Conservation (phyloP, 2,113 vertebrate genomes). For the Amphiprion ocellaris region DNA sequence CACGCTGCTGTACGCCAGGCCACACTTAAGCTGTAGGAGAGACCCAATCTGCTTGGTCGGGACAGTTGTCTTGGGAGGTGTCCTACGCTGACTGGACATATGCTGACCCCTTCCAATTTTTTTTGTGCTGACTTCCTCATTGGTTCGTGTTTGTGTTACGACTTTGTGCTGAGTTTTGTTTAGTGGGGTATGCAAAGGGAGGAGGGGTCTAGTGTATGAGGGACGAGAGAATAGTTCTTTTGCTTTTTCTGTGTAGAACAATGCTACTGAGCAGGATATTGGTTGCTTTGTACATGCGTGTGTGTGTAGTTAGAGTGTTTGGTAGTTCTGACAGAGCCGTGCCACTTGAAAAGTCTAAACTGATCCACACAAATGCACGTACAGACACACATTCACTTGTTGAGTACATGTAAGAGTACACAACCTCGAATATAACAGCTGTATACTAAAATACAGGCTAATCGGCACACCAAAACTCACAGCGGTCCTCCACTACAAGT, state of each 20-base stretch:
- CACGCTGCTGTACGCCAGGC: constrained; percentile 39
- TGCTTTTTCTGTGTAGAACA: constrained; percentile 10
- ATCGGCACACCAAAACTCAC: constrained; percentile 6
- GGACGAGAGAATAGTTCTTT: constrained; percentile 3
- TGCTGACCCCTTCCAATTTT: constrained; percentile 79
- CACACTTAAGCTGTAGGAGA: constrained; percentile 46
- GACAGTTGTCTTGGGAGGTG: constrained; percentile 81
- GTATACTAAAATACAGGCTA: neutral
- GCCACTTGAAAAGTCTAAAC: neutral
- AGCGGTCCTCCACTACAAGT: neutral
- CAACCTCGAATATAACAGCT: neutral
- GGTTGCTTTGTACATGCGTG: neutral
- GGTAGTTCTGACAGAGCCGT: neutral
- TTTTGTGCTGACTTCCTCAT: constrained; percentile 82
- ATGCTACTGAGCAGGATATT: neutral
- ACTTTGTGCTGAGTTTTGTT: constrained; percentile 74
- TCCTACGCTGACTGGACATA: constrained; percentile 81
- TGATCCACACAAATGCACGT: neutral
- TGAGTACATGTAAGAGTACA: neutral
- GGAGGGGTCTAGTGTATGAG: constrained; percentile 19
- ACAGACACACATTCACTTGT: constrained; percentile 22
- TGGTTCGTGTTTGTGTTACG: constrained; percentile 72
- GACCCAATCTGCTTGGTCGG: constrained; percentile 73
- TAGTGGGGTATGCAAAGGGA: constrained; percentile 3
- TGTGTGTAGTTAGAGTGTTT: neutral